Evolutionary conservation across 2,113 vertebrate species (phyloP).

Genomic region (Cardinalis cardinalis): DNA sequence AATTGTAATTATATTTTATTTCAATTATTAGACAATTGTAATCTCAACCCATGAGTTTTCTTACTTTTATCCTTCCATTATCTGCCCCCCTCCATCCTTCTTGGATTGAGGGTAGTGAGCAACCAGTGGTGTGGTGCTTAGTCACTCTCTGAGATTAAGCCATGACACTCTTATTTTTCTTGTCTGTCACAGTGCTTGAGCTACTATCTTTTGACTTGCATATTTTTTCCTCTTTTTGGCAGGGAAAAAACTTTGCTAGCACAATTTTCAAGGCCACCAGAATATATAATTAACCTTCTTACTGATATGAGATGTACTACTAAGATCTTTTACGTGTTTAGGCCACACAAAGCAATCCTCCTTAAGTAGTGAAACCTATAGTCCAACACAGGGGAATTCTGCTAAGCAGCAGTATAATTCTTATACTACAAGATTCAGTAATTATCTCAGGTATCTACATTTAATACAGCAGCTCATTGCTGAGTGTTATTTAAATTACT

Average conservation of each 20-base stretch:
- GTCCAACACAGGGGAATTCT: not conserved
- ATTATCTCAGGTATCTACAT: not conserved
- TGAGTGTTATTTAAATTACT: constrained; percentile 24
- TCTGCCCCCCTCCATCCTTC: not conserved
- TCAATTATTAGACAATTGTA: not conserved
- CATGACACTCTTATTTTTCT: not conserved
- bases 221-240: not conserved
- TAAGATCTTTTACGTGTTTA: not conserved
- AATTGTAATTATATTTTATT: not conserved
- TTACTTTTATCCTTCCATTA: not conserved
- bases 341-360: not conserved
- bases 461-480: not conserved
- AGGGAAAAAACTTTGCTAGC: not conserved
- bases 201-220: not conserved
- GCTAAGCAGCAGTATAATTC: not conserved
- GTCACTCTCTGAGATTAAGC: not conserved
- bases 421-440: not conserved
- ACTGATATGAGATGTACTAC: not conserved
- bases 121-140: not conserved
- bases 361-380: not conserved
- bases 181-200: not conserved
- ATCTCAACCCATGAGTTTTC: not conserved
- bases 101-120: rapidly evolving
- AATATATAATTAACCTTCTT: not conserved
- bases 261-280: not conserved